Evolutionary conservation across 2,113 vertebrate genomes (phyloP), one percentile per base, ranked within the genome.

Genomic region (Anthoscopus minutus): DNA sequence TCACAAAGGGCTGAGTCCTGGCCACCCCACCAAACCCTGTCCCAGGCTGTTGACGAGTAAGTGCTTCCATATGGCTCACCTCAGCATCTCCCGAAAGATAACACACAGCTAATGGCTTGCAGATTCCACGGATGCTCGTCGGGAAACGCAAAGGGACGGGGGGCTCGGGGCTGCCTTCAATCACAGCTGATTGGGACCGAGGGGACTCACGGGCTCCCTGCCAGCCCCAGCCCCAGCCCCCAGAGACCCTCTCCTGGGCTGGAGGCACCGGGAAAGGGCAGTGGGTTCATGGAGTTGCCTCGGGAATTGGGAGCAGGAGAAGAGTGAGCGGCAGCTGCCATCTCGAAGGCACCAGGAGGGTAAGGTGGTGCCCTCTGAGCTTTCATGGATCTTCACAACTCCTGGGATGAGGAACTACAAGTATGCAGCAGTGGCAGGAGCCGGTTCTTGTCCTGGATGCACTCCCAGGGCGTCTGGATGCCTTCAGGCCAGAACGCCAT

Each of bases 11-110:
- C 95, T 78, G 95, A 95, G 95, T 91, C 96, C 93, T 92, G 96
- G 94, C 97, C 96, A 96, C 96, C 96, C 92, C 95, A 96, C 95
- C 95, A 93, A 94, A 94, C 92, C 66, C 93, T 90, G 93, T 96
- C 96, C 95, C 96, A 96, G 96, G 96, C 96, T 96, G 97, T 95
- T 95, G 97, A 92, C 65, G 89, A 95, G 88, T 97, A 97, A 97
- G 95, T 96, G 96, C 96, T 97, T 97, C 97, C 97, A 97, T 95
- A 97, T 97, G 96, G 95, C 96, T 96, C 97, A 96, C 96, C 96
- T 96, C 96, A 92, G 94, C 97, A 96, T 97, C 96, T 96, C 96
- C 90, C 71, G 94, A 95, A 97, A 97, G 96, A 97, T 96, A 97
- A 97, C 95, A 97, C 94, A 95, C 92, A 65, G 92, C 92, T 97